Evolutionary conservation across 2,797 vertebrate species (phyloP).

Genomic region (Gymnocypris eckloni): DNA sequence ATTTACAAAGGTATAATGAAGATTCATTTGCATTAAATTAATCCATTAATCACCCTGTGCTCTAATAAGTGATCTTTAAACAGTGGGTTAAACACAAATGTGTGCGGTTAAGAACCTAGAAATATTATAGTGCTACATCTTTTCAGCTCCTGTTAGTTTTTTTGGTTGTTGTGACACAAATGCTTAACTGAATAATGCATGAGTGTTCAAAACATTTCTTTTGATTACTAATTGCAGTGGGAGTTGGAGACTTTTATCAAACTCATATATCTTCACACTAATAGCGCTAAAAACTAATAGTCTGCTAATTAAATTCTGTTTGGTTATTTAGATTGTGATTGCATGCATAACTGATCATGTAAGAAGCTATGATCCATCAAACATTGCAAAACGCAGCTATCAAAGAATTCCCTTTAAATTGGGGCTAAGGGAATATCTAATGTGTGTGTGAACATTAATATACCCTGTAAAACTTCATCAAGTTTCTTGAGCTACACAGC

Average conservation of each 20-base stretch:
- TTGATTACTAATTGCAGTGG: neutral
- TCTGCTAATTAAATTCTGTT: neutral
- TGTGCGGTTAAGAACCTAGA: neutral
- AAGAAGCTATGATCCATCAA: neutral
- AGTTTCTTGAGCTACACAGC: neutral
- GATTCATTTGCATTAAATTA: constrained; percentile 18
- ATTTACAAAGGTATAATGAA: constrained; percentile 12
- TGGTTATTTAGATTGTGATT: neutral
- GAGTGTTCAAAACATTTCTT: neutral
- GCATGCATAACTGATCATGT: neutral
- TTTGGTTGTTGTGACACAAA: neutral
- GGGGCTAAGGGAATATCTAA: neutral
- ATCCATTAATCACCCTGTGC: constrained; percentile 10
- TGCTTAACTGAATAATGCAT: neutral
- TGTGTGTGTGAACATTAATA: neutral
- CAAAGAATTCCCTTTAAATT: neutral
- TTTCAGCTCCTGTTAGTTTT: neutral
- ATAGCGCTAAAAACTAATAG: neutral
- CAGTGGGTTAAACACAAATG: neutral
- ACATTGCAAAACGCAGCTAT: neutral
- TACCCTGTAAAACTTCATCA: neutral
- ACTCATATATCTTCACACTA: neutral
- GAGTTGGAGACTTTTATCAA: neutral
- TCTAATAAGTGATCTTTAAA: constrained; percentile 3
- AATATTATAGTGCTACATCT: too few species aligned